These are phyloP conservation scores for Nowickia ferox DNA, from an alignment of 2,888 invertebrate species.

Conservation along the genomic window DNA sequence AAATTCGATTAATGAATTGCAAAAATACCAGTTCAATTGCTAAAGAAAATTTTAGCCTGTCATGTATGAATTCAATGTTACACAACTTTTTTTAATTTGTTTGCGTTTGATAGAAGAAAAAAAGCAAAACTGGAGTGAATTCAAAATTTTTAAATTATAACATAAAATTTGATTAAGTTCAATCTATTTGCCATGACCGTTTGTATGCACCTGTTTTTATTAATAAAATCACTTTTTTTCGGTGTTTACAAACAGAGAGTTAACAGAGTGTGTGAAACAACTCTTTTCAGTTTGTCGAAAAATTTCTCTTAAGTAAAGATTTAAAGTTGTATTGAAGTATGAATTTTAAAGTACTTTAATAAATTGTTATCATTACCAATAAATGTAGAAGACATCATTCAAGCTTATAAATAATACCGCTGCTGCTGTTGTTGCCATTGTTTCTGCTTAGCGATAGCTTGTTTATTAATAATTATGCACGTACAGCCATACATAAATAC, in stretches of 20 bases:
- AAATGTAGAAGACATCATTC: constrained; percentile 49
- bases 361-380: constrained; percentile 56
- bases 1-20: not conserved
- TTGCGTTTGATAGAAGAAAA: constrained; percentile 7
- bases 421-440: constrained; percentile 19
- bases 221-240: constrained; percentile 10
- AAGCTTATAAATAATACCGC: constrained; percentile 21
- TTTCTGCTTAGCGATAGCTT: constrained; percentile 30
- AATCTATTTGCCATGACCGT: constrained; percentile 63
- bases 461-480: constrained; percentile 38
- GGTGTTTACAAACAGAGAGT: not conserved
- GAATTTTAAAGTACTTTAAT: constrained; percentile 4
- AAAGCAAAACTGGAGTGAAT: constrained; percentile 32
- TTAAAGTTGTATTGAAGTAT: constrained; percentile 1
- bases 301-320: constrained; percentile 15
- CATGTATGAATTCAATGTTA: constrained; percentile 66
- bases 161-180: constrained; percentile 49
- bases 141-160: constrained; percentile 25
- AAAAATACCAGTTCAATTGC: constrained; percentile 34
- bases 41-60: not conserved
- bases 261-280: not conserved
- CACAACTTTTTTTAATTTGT: constrained; percentile 53
- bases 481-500: too few relatives aligned
- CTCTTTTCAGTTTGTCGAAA: constrained; percentile 1
- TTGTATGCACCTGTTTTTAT: constrained; percentile 36